Evolutionary conservation across 1,140 invertebrate genomes (phyloP), one percentile per base, ranked within the genome.

Genomic region (Drosophila sechellia): DNA sequence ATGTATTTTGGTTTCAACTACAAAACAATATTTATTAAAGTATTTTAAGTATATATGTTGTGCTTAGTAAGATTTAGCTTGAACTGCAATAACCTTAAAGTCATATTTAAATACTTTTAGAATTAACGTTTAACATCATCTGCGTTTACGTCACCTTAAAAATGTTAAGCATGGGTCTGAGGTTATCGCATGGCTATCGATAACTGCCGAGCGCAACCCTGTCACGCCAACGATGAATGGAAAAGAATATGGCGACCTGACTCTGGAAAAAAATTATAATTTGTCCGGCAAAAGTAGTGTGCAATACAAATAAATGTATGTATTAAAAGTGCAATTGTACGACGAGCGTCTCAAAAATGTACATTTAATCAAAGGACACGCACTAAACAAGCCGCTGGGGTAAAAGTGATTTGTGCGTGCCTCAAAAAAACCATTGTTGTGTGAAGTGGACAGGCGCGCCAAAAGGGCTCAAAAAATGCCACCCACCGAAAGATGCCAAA

Each of bases 201-300:
- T 74, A 63, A 0, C 1, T 34, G 3, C 11, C 4, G n/a, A 17
- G 42, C 39, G 22, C 34, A 65, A 48, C 66, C 20, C 43, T 70
- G 64, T 57, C 64, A 37, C 46, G 63, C 57, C 27, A 65, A 13
- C 61, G 53, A 71, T 69, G 31, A 49, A 42, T 58, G 15, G 27
- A 76, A 76, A 75, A 76, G 60, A 75, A 76, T 43, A 76, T 64
- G 72, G 72, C 72, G 40, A 61, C 75, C 79, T 63, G 73, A 73
- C 53, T 72, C 63, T 66, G 61, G 49, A 69, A 52, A 54, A 81
- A 81, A 76, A 78, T 63, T 75, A 54, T 55, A 87, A 79, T 68
- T 79, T 70, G 50, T 83, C 70, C 79, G 79, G 83, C 57, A 83
- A 70, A 87, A 83, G 61, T 35, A 76, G 55, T 68, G 75, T 78